These are phyloP conservation scores for Drosophila picticornis DNA, from an alignment of 2,888 invertebrate species.

Conservation along the genomic window DNA sequence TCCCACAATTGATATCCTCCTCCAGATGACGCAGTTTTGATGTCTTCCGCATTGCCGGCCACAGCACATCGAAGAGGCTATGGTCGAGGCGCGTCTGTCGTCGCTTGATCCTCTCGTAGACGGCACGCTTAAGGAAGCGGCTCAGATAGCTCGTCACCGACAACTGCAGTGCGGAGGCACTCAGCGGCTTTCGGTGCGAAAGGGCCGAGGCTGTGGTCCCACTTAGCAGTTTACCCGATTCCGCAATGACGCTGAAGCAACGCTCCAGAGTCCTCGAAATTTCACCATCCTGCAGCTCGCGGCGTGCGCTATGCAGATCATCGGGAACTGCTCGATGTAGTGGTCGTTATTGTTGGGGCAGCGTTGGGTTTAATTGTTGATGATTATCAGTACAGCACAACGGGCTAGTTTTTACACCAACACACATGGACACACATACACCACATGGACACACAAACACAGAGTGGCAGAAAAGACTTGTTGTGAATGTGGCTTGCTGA, in stretches of 20 bases:
- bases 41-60: slow-evolving; percentile 94
- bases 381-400: slow-evolving; percentile 66
- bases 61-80: slow-evolving; percentile 94
- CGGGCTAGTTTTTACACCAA: slow-evolving; percentile 43
- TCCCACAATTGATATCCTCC: slow-evolving; percentile 90
- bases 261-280: slow-evolving; percentile 90
- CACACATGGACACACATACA: slow-evolving; percentile 36
- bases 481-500: slow-evolving; percentile 33
- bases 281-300: slow-evolving; percentile 89
- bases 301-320: slow-evolving; percentile 91
- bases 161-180: slow-evolving; percentile 87
- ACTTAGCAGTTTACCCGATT: slow-evolving; percentile 85
- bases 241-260: slow-evolving; percentile 90
- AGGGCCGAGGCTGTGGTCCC: slow-evolving; percentile 80
- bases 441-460: slow-evolving; percentile 36
- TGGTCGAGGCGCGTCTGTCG: slow-evolving; percentile 93
- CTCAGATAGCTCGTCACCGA: slow-evolving; percentile 88
- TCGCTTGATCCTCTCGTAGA: slow-evolving; percentile 91
- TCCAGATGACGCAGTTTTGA: slow-evolving; percentile 87
- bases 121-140: slow-evolving; percentile 90
- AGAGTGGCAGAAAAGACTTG: slow-evolving; percentile 30
- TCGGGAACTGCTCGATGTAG: slow-evolving; percentile 88
- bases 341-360: slow-evolving; percentile 44
- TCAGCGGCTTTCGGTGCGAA: slow-evolving; percentile 85
- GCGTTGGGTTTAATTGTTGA: slow-evolving; percentile 66